Conservation (phyloP, 2,888 invertebrate genomes). For the Esperia sulphurella region DNA sequence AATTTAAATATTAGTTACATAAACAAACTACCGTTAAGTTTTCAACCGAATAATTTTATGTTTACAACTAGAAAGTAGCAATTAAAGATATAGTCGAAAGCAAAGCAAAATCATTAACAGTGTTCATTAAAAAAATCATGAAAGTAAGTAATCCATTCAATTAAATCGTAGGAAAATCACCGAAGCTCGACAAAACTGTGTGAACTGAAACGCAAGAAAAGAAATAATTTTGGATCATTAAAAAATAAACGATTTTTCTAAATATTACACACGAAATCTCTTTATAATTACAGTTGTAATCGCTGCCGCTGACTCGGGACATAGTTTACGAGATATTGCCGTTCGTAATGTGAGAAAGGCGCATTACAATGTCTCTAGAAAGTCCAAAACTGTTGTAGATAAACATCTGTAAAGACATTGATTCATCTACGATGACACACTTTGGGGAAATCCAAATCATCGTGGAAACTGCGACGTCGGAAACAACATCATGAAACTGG, state of each 20-base stretch:
- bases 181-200: conserved; percentile 10
- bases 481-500: background rate
- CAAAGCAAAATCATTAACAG: conserved; percentile 2
- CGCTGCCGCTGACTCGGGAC: background rate
- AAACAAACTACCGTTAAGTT: background rate
- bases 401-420: conserved; percentile 6
- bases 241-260: conserved; percentile 10
- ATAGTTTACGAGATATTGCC: conserved; percentile 1
- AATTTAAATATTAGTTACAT: conserved; percentile 1
- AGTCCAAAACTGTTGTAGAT: conserved; percentile 8
- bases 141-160: conserved; percentile 12
- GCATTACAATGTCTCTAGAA: conserved; percentile 9
- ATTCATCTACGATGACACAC: conserved; percentile 5
- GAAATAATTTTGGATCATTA: conserved; percentile 9
- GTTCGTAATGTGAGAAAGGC: conserved; percentile 10
- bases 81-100: conserved; percentile 4
- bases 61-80: conserved; percentile 8
- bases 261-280: conserved; percentile 12
- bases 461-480: background rate
- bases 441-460: background rate
- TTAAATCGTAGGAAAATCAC: conserved; percentile 10
- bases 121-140: conserved; percentile 6
- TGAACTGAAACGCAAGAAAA: conserved; percentile 13
- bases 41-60: conserved; percentile 8
- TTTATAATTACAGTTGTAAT: conserved; percentile 14